Percentiles rank a stretch among this genome's conserved stretches.
phyloP scores from a whole-genome alignment of 2,113 vertebrate genomes.

The Nerophis lumbriciformis region DNA sequence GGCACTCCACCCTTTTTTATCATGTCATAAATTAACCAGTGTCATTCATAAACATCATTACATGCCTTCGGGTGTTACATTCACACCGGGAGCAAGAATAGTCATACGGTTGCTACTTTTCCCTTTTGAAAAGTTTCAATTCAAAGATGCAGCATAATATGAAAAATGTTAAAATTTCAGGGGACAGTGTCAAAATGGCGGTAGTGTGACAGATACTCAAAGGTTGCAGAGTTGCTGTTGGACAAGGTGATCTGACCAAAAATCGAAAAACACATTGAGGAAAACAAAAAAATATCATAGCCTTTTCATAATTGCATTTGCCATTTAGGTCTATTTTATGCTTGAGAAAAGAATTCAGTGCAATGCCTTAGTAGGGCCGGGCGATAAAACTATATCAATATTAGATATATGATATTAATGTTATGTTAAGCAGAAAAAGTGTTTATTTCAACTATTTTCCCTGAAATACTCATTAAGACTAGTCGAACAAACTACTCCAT shows the following conservation, averaged over 20 bases:
- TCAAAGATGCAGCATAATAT: neutral
- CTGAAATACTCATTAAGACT: too few species aligned
- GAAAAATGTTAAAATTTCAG: neutral
- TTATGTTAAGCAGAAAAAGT: too few species aligned
- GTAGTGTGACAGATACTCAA: neutral
- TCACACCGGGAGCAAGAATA: neutral
- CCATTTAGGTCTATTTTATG: too few species aligned
- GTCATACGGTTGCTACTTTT: neutral
- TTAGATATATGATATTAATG: too few species aligned
- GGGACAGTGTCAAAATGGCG: neutral
- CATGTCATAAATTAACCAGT: neutral
- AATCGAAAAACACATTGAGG: neutral
- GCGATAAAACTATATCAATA: too few species aligned
- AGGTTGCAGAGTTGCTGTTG: neutral
- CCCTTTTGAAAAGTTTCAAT: neutral
- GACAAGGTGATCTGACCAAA: neutral
- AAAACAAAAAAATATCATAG: neutral
- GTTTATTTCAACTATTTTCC: too few species aligned
- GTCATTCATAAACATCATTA: slow-evolving; percentile 7
- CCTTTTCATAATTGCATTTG: neutral
- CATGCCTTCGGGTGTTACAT: neutral
- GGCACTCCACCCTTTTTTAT: too few species aligned
- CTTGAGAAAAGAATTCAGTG: too few species aligned
- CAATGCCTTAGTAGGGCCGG: too few species aligned
- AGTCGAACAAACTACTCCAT: too few species aligned